Conservation (phyloP, 2,797 vertebrate genomes). For the Girardinus metallicus region DNA sequence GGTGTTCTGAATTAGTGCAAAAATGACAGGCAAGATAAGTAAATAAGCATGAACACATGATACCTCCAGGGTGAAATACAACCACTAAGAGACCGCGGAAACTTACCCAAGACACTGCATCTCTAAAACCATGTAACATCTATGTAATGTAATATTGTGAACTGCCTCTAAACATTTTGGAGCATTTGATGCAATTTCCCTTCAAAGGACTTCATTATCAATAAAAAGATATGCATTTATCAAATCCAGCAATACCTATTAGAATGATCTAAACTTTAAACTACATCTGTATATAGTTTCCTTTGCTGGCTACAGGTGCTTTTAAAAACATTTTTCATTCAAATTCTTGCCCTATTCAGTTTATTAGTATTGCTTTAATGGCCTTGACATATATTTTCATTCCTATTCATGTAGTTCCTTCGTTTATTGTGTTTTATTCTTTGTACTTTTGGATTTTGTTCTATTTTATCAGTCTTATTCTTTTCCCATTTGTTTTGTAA, state of each 20-base stretch:
- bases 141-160: slow-evolving; percentile 14
- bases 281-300: slow-evolving; percentile 10
- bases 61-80: slow-evolving; percentile 22
- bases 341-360: no score
- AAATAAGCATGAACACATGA: slow-evolving; percentile 18
- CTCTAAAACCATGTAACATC: slow-evolving; percentile 30
- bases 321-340: not conserved
- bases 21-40: slow-evolving; percentile 6
- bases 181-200: slow-evolving; percentile 29
- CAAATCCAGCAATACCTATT: slow-evolving; percentile 32
- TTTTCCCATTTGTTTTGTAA: not conserved
- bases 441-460: not conserved
- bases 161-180: slow-evolving; percentile 25
- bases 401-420: not conserved
- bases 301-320: not conserved
- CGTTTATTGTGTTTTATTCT: not conserved
- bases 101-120: slow-evolving; percentile 3
- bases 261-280: slow-evolving; percentile 23
- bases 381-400: not conserved
- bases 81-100: slow-evolving; percentile 14
- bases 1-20: slow-evolving; percentile 16
- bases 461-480: not conserved
- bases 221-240: slow-evolving; percentile 16
- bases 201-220: slow-evolving; percentile 12
- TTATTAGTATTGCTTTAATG: no score